These are phyloP conservation scores for Yponomeuta cagnagella DNA, from an alignment of 2,888 invertebrate species.

Conservation along the genomic window DNA sequence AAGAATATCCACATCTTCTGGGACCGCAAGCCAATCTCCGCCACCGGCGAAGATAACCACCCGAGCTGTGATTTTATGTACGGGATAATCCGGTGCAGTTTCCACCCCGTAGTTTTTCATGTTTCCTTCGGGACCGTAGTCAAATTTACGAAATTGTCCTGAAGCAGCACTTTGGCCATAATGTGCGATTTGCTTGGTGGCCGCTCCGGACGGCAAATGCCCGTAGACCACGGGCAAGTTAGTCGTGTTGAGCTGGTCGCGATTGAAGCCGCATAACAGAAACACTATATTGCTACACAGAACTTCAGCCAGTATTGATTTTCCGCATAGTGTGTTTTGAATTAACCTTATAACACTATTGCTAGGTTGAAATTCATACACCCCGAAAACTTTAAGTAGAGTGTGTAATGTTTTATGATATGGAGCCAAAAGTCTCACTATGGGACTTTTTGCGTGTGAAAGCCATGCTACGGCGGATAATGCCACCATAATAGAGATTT, in stretches of 20 bases:
- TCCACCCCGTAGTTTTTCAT: slow-evolving; percentile 43
- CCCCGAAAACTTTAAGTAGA: slow-evolving; percentile 2
- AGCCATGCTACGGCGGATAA: slow-evolving; percentile 78
- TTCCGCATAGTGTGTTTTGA: slow-evolving; percentile 5
- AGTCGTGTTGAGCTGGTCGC: slow-evolving; percentile 25
- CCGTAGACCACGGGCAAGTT: slow-evolving; percentile 22
- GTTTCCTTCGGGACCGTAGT: slow-evolving; percentile 53
- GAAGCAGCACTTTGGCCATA: slow-evolving; percentile 35
- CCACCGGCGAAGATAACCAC: slow-evolving; percentile 47
- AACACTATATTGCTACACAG: slow-evolving; percentile 18
- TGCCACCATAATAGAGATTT: slow-evolving; percentile 71
- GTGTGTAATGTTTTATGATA: slow-evolving; percentile 18
- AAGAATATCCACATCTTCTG: slow-evolving; percentile 72
- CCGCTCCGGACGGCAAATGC: slow-evolving; percentile 50
- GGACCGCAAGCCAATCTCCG: slow-evolving; percentile 79
- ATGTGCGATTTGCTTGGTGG: slow-evolving; percentile 50
- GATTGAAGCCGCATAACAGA: slow-evolving; percentile 28
- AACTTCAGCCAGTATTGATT: slow-evolving; percentile 13
- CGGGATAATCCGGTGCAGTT: slow-evolving; percentile 49
- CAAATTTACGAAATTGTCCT: slow-evolving; percentile 49
- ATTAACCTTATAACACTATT: slow-evolving; percentile 4
- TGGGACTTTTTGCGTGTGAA: slow-evolving; percentile 53
- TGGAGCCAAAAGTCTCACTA: slow-evolving; percentile 33
- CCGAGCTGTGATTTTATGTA: slow-evolving; percentile 49
- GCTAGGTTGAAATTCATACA: slow-evolving; percentile 12